Evolutionary conservation across 2,797 vertebrate genomes (phyloP).

Genomic region (Enteromius thamalakanensis): DNA sequence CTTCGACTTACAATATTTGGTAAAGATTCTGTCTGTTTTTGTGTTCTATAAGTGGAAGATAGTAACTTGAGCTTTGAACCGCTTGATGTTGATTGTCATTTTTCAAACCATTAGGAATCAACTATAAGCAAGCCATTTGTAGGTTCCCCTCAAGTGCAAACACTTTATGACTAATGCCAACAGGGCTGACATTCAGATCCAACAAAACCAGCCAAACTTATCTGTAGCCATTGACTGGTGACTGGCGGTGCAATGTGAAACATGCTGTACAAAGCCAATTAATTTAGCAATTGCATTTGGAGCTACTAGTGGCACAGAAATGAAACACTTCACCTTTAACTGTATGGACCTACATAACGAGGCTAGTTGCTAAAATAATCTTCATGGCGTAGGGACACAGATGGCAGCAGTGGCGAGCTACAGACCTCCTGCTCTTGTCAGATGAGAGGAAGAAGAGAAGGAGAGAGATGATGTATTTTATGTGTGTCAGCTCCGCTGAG

Average conservation of each 20-base stretch:
- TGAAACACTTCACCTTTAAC: not conserved
- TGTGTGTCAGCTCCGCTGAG: conserved; percentile 65
- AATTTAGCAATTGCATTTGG: not conserved
- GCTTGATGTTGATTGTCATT: not conserved
- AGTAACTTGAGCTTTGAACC: not conserved
- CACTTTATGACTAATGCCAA: not conserved
- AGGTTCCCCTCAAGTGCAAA: too few relatives aligned
- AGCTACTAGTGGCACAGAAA: conserved; percentile 2
- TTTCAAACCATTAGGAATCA: too few relatives aligned
- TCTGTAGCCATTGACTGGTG: not conserved
- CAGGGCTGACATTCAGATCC: not conserved
- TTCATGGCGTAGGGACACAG: conserved; percentile 27
- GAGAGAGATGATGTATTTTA: conserved; percentile 50
- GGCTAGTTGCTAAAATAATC: conserved; percentile 50
- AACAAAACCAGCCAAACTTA: not conserved
- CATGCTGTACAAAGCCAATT: not conserved
- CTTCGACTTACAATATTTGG: not conserved
- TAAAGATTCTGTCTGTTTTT: not conserved
- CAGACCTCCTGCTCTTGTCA: conserved; percentile 46
- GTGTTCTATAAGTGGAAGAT: not conserved
- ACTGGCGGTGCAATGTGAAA: not conserved
- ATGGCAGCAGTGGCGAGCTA: conserved; percentile 42
- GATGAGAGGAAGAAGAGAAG: conserved; percentile 38
- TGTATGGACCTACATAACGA: conserved; percentile 18
- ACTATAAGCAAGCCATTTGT: too few relatives aligned